Conservation (phyloP, 1,140 invertebrate genomes). For the Hypsibius dujardini region DNA sequence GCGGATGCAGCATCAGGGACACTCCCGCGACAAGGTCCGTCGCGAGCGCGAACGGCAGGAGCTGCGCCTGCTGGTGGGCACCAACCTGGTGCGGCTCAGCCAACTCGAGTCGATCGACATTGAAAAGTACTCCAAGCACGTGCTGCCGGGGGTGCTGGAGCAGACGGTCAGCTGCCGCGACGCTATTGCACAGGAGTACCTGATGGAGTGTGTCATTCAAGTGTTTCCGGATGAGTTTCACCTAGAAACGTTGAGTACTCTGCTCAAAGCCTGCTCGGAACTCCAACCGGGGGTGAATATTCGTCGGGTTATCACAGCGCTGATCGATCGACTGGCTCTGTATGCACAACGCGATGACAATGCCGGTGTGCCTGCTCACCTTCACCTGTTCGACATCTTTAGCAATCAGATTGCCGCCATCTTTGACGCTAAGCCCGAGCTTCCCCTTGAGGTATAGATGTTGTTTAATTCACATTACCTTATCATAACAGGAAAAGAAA, state of each 20-base stretch:
- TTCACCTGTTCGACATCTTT: conserved; percentile 92
- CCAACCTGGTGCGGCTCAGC: conserved; percentile 84
- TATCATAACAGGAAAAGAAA: too few relatives aligned
- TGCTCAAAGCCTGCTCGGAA: conserved; percentile 90
- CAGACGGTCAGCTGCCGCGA: conserved; percentile 94
- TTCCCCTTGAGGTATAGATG: conserved; percentile 52
- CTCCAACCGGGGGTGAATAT: conserved; percentile 86
- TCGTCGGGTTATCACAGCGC: conserved; percentile 89
- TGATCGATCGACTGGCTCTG: conserved; percentile 73
- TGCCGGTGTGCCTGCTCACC: conserved; percentile 60
- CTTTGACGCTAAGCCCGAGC: conserved; percentile 61
- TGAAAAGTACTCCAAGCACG: conserved; percentile 36
- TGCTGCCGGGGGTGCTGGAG: conserved; percentile 76
- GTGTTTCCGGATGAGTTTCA: conserved; percentile 99
- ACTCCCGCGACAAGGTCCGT: conserved; percentile 72
- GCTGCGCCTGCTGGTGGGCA: conserved; percentile 77
- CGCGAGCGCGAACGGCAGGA: conserved; percentile 89
- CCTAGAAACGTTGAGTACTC: conserved; percentile 76
- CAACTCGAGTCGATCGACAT: conserved; percentile 87
- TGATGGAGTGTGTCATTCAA: conserved; percentile 99
- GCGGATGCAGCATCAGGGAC: conserved; percentile 96
- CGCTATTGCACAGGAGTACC: conserved; percentile 95
- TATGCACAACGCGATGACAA: conserved; percentile 42
- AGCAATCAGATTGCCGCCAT: conserved; percentile 74
- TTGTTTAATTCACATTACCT: too few relatives aligned